Percentiles rank a stretch among this genome's conserved stretches.
phyloP scores from a whole-genome alignment of 2,888 invertebrate species.

The Mallateleia sp. region DNA sequence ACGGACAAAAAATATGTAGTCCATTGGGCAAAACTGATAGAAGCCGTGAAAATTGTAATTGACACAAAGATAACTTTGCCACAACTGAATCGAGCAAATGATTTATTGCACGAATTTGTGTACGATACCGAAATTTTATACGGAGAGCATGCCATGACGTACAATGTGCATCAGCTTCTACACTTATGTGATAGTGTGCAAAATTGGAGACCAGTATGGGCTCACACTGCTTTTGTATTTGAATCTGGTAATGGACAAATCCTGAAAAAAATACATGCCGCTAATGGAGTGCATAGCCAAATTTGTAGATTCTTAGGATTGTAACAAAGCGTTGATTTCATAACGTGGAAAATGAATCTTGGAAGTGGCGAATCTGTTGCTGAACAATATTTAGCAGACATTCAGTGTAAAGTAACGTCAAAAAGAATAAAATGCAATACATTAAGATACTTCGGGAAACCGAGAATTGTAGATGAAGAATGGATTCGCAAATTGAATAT shows the following conservation, averaged over 20 bases:
- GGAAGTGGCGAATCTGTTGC: constrained; percentile 4
- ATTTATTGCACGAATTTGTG: too few relatives aligned
- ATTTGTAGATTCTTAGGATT: constrained; percentile 9
- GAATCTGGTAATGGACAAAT: constrained; percentile 45
- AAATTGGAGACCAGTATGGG: constrained; percentile 29
- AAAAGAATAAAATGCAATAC: background rate
- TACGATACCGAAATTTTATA: too few relatives aligned
- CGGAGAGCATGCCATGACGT: too few relatives aligned
- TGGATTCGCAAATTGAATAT: constrained; percentile 32
- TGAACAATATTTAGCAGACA: constrained; percentile 11
- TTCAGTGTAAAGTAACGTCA: background rate
- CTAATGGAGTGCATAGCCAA: too few relatives aligned
- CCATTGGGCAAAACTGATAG: constrained; percentile 31
- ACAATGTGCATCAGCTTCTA: constrained; percentile 33
- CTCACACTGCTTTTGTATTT: constrained; percentile 41
- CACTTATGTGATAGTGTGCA: too few relatives aligned
- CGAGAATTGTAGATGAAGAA: background rate
- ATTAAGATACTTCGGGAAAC: constrained; percentile 33
- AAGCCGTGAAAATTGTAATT: constrained; percentile 24
- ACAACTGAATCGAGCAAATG: constrained; percentile 7
- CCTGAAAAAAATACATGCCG: too few relatives aligned
- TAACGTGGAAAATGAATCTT: constrained; percentile 9
- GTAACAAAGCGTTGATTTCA: constrained; percentile 22
- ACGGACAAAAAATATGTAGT: constrained; percentile 13
- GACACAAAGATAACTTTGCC: background rate